Evolutionary conservation across 37 sponge, comb jelly and placozoan genomes (phyloP), one percentile per base, ranked within the genome.

Genomic region (Spongia lamella): DNA sequence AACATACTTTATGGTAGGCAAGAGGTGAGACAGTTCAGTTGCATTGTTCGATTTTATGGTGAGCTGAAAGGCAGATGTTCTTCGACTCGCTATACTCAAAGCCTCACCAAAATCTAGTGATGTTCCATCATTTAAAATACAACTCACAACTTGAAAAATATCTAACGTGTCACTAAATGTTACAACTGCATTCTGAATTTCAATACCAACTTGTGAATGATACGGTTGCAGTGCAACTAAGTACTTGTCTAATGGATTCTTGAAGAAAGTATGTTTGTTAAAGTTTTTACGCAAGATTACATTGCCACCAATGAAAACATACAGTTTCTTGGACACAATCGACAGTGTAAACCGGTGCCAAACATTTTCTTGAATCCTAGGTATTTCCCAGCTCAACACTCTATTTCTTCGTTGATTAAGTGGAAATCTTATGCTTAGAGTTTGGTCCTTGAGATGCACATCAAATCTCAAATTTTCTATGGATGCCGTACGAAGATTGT

Each of bases 91-190:
- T 17, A 65, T 31, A 2, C 63, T 20, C 24, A 50, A 5, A 29
- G n/a, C 36, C 11, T n/a, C 29, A 13, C 39, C 55, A 4, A 26
- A 53, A 26, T 49, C 39, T 17, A 82, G 19, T 0, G 56, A 20
- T 63, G 72, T 73, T 66, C 82, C 82, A 82, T 73, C 72, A 66
- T 73, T 73, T n/a, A 82, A 26, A 1, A 37, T 35, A 37, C 82
- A 82, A 29, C 63, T 61, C 33, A 73, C 34, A 22, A 6, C 20
- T 29, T 63, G 47, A 43, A 43, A 43, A 9, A 43, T 43, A 43
- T 43, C 47, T 43, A 43, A 5, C 5, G 5, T 43, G 9, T 5
- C 9, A 43, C 47, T 43, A 43, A 43, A 9, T 43, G 47, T 13
- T 13, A 43, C 7, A 43, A 43, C 47, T 43, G 47, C 7, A 43